Evolutionary conservation across 2,797 vertebrate genomes (phyloP).

Genomic region (Hypotaenidia philippensis): DNA sequence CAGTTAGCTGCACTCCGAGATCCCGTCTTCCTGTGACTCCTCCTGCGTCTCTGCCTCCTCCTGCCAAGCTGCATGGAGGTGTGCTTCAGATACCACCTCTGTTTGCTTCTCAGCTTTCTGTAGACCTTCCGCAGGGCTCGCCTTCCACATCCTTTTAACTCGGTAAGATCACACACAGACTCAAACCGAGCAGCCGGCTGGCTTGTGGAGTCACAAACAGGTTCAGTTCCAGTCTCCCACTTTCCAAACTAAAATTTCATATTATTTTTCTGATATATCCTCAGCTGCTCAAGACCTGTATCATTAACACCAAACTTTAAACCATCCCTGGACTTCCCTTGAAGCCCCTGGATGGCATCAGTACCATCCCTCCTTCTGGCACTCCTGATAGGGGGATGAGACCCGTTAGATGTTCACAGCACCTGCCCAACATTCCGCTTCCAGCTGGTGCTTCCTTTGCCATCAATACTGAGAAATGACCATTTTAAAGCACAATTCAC

Average conservation of each 20-base stretch:
- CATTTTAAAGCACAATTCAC: neutral
- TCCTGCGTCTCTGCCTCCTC: neutral
- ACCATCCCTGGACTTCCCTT: neutral
- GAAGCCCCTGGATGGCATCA: neutral
- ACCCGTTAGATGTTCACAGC: neutral
- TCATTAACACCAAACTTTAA: neutral
- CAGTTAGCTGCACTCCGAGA: neutral
- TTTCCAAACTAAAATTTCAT: neutral
- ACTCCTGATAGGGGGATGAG: neutral
- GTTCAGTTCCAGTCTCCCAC: neutral
- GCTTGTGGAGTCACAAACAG: accelerated
- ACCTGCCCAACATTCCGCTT: accelerated
- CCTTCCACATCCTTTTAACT: neutral
- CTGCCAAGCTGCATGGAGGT: neutral
- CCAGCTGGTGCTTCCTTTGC: neutral
- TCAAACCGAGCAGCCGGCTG: neutral
- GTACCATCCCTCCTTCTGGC: neutral
- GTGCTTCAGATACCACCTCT: neutral
- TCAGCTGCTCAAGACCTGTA: neutral
- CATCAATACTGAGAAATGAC: neutral
- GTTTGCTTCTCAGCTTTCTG: neutral
- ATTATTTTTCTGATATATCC: neutral
- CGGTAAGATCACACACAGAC: neutral
- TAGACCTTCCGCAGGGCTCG: neutral
- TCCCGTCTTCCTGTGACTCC: neutral